Conservation (phyloP, 1,140 invertebrate genomes). For the Ceratina calcarata region DNA sequence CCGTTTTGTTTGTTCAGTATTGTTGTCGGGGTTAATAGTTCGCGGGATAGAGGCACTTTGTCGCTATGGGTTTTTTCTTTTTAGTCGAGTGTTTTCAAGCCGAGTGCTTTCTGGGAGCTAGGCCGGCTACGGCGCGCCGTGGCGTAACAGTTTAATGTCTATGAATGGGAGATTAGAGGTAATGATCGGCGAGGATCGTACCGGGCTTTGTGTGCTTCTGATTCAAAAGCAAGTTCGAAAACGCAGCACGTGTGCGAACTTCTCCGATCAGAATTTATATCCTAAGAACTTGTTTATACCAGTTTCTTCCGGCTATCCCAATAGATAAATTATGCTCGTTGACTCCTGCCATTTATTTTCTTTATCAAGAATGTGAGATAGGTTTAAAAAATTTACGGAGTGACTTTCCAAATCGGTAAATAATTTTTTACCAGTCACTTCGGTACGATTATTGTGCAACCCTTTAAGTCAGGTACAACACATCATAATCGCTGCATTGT, state of each 20-base stretch:
- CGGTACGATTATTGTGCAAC: not conserved
- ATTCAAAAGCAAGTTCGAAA: conserved; percentile 18
- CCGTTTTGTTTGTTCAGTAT: conserved; percentile 55
- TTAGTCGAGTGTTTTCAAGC: conserved; percentile 33
- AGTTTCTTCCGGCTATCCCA: not conserved
- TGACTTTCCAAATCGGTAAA: too few relatives aligned
- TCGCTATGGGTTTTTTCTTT: conserved; percentile 24
- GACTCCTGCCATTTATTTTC: not conserved
- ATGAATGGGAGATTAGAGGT: conserved; percentile 48
- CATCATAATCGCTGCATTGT: not conserved
- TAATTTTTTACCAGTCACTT: too few relatives aligned
- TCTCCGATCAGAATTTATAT: conserved; percentile 21
- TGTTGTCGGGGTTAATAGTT: conserved; percentile 59
- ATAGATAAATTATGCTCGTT: not conserved
- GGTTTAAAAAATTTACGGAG: too few relatives aligned
- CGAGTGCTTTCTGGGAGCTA: not conserved
- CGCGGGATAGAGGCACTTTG: conserved; percentile 23
- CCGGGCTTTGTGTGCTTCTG: conserved; percentile 9
- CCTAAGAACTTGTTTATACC: too few relatives aligned
- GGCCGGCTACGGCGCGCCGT: too few relatives aligned
- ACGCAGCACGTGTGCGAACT: not conserved
- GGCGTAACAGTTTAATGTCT: conserved; percentile 44
- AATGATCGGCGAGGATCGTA: conserved; percentile 40
- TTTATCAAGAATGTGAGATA: too few relatives aligned
- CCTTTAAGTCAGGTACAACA: not conserved